A percentile compares a stretch with the other conserved stretches of the same genome.
Evolutionary conservation across 2,113 vertebrate species (phyloP).

Genomic region (Echinops telfairi): DNA sequence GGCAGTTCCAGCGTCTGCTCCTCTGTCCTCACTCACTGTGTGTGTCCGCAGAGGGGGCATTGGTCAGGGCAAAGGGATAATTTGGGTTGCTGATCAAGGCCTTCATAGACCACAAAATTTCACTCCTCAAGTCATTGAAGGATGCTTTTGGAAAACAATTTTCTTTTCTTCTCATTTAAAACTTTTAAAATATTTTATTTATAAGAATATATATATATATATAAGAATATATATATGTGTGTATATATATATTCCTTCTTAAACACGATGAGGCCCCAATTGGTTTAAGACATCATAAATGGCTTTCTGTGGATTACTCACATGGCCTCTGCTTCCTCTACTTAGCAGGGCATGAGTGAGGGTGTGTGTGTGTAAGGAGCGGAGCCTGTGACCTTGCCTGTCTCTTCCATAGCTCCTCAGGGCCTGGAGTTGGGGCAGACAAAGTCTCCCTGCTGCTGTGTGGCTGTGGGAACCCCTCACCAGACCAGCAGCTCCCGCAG

Average conservation of each 20-base stretch:
- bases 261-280: background rate
- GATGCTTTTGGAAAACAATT: background rate
- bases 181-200: background rate
- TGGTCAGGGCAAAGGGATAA: background rate
- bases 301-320: conserved; percentile 24
- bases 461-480: conserved; percentile 71
- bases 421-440: conserved; percentile 27
- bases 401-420: background rate
- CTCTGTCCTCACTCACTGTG: background rate
- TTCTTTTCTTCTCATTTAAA: background rate
- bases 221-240: background rate
- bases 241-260: too few relatives aligned
- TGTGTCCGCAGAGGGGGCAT: background rate
- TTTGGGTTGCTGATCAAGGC: background rate
- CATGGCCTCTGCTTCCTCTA: background rate
- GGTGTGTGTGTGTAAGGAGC: background rate
- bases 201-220: background rate
- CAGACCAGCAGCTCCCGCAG: conserved; percentile 54
- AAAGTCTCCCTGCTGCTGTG: conserved; percentile 76
- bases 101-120: background rate
- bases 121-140: background rate
- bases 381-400: conserved; percentile 17
- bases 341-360: conserved; percentile 54
- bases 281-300: background rate
- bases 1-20: background rate